Base-by-base conservation (phyloP, 2,888 invertebrate species). In the Neoaliturus tenellus region DNA sequence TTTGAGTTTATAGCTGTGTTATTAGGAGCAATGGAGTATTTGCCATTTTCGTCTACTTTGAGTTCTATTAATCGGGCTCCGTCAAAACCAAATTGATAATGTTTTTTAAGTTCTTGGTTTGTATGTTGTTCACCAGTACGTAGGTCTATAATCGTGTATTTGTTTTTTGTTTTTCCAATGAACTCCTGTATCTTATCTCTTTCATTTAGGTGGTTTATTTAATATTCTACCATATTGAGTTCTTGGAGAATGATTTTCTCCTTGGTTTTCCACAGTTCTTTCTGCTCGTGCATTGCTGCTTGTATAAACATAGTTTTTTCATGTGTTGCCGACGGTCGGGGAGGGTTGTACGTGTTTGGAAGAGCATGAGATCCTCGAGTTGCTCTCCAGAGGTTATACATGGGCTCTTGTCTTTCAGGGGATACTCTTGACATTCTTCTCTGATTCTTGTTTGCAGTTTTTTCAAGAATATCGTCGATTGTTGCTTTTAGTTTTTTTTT, bases 221-320 rank as follows among this genome's bases (percentile, higher is more conserved):
- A 1, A 20, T 33, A 55, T 51, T 33, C 33, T 55, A 48, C 51
- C 17, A n/a, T 14, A 20, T 33, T 75, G 25, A 48, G 75, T 20
- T 75, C 75, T 17, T 75, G 41, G 6, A 75, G 75, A 28, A 75
- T 75, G 55, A n/a, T 44, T 55, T 35, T 78, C 12, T 55, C 78
- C 33, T 78, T 78, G 1, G 51, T 6, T 75, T 55, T 78, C 78
- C 78, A 78, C 23, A 78, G 25, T 78, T 78, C 55, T 78, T 55
- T 78, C 14, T 78, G 78, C 48, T 78, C 55, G 12, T 78, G 31
- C 44, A 55, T 78, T n/a, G 78, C 78, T 23, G 33, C 78, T 55
- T 55, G 4, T 33, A 39, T 39, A 35, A 35, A 71, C 12, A 20
- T 33, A 4, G 20, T n/a, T 78, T 78, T 78, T 14, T 14, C 44